Percentiles rank a stretch among this genome's conserved stretches.
Evolutionary conservation across 2,888 invertebrate genomes (phyloP).

Genomic region (Rhaphigaster nebulosa): DNA sequence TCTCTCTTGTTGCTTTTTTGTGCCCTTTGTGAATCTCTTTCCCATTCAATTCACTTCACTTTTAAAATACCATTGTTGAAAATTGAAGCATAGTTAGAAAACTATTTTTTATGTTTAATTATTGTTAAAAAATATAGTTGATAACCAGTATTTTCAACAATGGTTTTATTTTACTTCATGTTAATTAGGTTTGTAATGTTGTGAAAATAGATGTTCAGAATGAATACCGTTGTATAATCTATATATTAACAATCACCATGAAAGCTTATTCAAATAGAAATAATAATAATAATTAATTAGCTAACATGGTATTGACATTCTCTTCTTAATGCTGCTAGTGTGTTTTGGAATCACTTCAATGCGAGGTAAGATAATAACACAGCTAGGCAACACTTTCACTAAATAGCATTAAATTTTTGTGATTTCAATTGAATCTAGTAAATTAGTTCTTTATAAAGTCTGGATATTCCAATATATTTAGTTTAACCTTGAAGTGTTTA

Average conservation of each 20-base stretch:
- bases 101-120: neutral
- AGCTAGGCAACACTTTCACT: conserved; percentile 60
- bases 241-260: conserved; percentile 55
- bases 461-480: neutral
- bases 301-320: conserved; percentile 63
- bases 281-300: conserved; percentile 54
- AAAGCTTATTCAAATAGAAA: conserved; percentile 54
- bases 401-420: conserved; percentile 57
- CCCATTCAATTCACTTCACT: conserved; percentile 62
- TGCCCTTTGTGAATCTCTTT: conserved; percentile 80
- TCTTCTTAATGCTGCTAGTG: conserved; percentile 74
- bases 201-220: conserved; percentile 54
- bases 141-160: conserved; percentile 51
- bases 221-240: conserved; percentile 6
- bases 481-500: neutral
- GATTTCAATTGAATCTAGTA: conserved; percentile 56
- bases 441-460: conserved; percentile 61
- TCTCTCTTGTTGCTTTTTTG: conserved; percentile 78
- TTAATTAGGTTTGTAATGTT: conserved; percentile 57
- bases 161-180: conserved; percentile 55
- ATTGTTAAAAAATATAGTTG: neutral
- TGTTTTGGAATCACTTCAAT: conserved; percentile 99
- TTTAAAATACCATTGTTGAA: conserved; percentile 55
- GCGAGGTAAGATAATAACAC: conserved; percentile 85
- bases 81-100: neutral